These are phyloP conservation scores for Campopleginae sp. DNA, from an alignment of 2,888 invertebrate species.

Conservation along the genomic window DNA sequence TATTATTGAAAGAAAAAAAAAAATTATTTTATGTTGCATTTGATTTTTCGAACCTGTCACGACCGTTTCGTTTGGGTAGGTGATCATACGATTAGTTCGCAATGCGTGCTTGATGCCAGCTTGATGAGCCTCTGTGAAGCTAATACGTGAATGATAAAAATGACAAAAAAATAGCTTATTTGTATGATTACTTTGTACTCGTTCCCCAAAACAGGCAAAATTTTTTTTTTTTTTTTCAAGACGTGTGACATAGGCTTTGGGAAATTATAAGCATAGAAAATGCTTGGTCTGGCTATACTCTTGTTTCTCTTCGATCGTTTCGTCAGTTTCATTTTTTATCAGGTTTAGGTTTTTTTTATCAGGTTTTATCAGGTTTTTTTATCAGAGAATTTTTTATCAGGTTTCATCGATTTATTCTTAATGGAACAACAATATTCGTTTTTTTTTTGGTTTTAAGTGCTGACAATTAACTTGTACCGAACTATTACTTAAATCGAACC, in stretches of 20 bases:
- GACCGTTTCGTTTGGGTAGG: not conserved
- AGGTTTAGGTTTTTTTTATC: not conserved
- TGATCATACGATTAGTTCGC: not conserved
- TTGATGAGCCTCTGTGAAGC: not conserved
- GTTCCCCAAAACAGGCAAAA: slow-evolving; percentile 12
- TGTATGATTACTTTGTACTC: not conserved
- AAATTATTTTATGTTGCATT: slow-evolving; percentile 3
- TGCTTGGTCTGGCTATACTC: not conserved
- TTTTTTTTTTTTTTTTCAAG: not conserved
- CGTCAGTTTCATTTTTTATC: not conserved
- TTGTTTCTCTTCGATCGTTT: not conserved
- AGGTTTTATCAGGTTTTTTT: not conserved
- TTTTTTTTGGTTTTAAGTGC: not conserved
- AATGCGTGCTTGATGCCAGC: not conserved
- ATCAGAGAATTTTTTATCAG: not conserved
- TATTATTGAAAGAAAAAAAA: slow-evolving; percentile 66
- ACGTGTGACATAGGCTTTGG: not conserved
- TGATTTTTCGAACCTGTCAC: not conserved
- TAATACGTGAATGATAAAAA: not conserved
- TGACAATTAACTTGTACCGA: not conserved
- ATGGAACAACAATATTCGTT: not conserved
- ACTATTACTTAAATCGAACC: not conserved
- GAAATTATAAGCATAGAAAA: not conserved
- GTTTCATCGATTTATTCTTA: not conserved
- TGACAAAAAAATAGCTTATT: not conserved